Conservation (phyloP, 2,113 vertebrate species). For the Nymphicus hollandicus region DNA sequence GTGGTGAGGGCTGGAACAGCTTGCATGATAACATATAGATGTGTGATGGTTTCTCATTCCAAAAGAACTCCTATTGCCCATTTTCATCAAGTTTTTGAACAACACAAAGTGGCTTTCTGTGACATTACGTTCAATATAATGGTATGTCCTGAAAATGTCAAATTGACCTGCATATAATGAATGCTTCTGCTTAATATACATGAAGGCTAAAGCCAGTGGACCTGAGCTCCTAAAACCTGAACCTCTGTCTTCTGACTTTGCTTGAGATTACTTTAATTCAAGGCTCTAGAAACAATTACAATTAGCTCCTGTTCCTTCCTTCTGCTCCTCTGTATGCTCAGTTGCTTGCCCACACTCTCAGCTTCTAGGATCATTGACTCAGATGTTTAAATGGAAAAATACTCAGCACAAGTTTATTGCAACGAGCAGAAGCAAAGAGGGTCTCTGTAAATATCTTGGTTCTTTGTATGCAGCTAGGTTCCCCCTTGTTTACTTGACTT, state of each 20-base stretch:
- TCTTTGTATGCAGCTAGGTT: conserved; percentile 55
- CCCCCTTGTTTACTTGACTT: conserved; percentile 61
- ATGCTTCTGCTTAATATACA: background rate
- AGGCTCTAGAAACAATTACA: background rate
- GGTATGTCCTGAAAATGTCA: background rate
- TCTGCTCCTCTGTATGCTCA: background rate
- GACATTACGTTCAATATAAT: background rate
- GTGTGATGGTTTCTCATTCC: background rate
- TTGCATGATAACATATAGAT: background rate
- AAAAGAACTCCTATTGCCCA: background rate
- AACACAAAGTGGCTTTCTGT: background rate
- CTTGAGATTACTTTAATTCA: background rate
- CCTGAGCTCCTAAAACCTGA: background rate
- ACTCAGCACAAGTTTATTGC: conserved; percentile 39
- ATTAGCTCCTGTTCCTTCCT: background rate
- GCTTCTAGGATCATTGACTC: conserved; percentile 27
- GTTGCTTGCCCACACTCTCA: background rate
- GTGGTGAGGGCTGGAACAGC: background rate
- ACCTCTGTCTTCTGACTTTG: conserved; percentile 3
- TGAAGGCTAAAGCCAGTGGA: background rate
- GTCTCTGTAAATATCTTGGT: conserved; percentile 50
- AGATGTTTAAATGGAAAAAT: conserved; percentile 68
- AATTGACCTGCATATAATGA: background rate
- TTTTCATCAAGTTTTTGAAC: background rate
- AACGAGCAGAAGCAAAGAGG: conserved; percentile 2